Evolutionary conservation across 2,888 invertebrate genomes (phyloP), one percentile per base, ranked within the genome.

Genomic region (Deilephila elpenor): DNA sequence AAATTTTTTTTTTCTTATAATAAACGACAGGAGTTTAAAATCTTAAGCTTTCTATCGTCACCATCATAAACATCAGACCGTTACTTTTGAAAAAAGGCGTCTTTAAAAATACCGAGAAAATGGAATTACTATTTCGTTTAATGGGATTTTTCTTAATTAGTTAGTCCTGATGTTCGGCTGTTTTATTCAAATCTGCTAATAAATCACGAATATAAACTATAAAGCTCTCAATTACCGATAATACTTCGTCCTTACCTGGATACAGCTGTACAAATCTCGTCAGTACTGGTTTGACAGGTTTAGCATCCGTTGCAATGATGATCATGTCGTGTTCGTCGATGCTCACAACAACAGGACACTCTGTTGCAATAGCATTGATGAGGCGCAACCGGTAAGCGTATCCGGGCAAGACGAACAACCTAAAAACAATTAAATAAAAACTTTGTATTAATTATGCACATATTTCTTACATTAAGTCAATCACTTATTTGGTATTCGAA

Each of bases 221-320:
- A 17, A 64, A 56, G 0, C 44, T 44, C 44, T 44, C 44, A 14
- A 44, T 44, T 11, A 14, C 11, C 11, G 14, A 44, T 3, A 1
- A 44, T 44, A n/a, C 6, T 11, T 17, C 19, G n/a, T 61, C 25
- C 62, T 80, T 91, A 95, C 95, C 96, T 88, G 95, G 93, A 77
- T 93, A 92, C 0, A 95, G 82, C 72, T 89, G 86, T 44, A 95
- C 89, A 56, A 85, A 87, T 75, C 88, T 85, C 7, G 94, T 89
- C 0, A 82, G 76, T 8, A 89, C 86, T 2, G 95, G 95, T 80
- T 92, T 89, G 4, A 95, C 91, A 0, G 95, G 89, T 79, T 87
- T 90, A 1, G 95, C 95, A 77, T 96, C 96, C 1, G 90, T 87
- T 1, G 95, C 93, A 73, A 96, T 95, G 29, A 95, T 88, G 17